Evolutionary conservation across 2,888 invertebrate species (phyloP), one percentile per base, ranked within the genome.

Genomic region (Crossocerus cetratus): DNA sequence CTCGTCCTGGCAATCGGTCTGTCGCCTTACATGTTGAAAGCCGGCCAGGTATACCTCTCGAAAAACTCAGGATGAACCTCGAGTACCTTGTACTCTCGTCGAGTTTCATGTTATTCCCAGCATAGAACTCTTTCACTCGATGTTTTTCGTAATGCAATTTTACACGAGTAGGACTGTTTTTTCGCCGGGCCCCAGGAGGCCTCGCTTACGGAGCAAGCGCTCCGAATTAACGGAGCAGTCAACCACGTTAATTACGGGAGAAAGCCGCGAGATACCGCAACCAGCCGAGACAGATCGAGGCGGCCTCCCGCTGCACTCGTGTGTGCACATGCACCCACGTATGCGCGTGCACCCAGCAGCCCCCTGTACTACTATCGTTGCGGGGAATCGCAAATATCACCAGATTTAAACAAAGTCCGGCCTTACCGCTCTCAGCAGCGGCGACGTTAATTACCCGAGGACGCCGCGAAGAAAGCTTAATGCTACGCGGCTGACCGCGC

Each of bases 181-280:
- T 32, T 32, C 32, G 32, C 32, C 32, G 1, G 32, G 0, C 32
- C 32, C 32, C 32, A 32, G 32, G 32, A 32, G 32, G 32, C 32
- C 32, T 8, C 32, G 32, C 32, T 32, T 32, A 8, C 32, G 32
- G 11, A 32, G 32, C 32, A 22, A 63, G 13, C 20, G 54, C 66
- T 76, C 72, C 77, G 75, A 79, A 81, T 77, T 80, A 83, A 84
- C 81, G 78, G 77, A 70, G 80, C 77, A 18, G 54, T 66, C 55
- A 55, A 65, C 44, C 56, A 58, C 69, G 79, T 85, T 84, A 86
- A 86, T 86, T 86, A 80, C 85, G 80, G 85, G 82, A 77, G 82
- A 83, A 82, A 84, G 80, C 74, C 55, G 58, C 70, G 66, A 71
- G 60, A 70, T 67, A 54, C 55, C 16, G 60, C 78, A 22, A 32